phyloP scores from a whole-genome alignment of 92 coral and sea anemone species.

The Blastomussa wellsi region DNA sequence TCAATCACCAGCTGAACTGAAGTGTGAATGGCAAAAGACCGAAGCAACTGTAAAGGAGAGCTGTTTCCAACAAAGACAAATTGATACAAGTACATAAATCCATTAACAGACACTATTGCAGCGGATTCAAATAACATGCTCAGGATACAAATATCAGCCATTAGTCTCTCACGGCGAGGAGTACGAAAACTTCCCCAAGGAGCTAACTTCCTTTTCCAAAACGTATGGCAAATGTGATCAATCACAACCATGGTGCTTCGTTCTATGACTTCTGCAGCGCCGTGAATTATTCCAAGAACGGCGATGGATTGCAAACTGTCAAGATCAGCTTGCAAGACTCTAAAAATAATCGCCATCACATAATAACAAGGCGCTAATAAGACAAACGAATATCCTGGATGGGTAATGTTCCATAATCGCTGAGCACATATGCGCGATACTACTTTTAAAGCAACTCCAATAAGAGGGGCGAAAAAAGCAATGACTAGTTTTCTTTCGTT shows the following conservation, averaged over 20 bases:
- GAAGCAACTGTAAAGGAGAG: not conserved
- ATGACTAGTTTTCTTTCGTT: not conserved
- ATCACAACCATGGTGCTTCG: conserved; percentile 9
- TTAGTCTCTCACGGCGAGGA: conserved; percentile 52
- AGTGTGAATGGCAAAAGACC: not conserved
- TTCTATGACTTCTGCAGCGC: conserved; percentile 21
- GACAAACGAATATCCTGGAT: conserved; percentile 27
- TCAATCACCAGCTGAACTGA: conserved; percentile 37
- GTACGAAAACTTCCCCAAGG: conserved; percentile 52
- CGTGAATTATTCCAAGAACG: conserved; percentile 23
- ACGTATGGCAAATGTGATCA: conserved; percentile 13
- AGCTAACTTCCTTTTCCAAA: not conserved
- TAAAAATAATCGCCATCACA: conserved; percentile 8
- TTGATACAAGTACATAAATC: conserved; percentile 14
- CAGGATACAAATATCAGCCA: conserved; percentile 46
- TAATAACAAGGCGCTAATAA: conserved; percentile 15
- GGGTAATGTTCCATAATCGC: conserved; percentile 7
- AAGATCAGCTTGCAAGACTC: conserved; percentile 29
- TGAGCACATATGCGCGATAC: conserved; percentile 17
- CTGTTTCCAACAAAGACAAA: not conserved
- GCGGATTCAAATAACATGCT: conserved; percentile 35
- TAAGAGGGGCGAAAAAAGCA: conserved; percentile 18
- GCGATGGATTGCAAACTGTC: not conserved
- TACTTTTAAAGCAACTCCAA: not conserved
- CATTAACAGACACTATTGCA: conserved; percentile 32